Evolutionary conservation across 2,888 invertebrate genomes (phyloP), one percentile per base, ranked within the genome.

Genomic region (Dorcus hopei): DNA sequence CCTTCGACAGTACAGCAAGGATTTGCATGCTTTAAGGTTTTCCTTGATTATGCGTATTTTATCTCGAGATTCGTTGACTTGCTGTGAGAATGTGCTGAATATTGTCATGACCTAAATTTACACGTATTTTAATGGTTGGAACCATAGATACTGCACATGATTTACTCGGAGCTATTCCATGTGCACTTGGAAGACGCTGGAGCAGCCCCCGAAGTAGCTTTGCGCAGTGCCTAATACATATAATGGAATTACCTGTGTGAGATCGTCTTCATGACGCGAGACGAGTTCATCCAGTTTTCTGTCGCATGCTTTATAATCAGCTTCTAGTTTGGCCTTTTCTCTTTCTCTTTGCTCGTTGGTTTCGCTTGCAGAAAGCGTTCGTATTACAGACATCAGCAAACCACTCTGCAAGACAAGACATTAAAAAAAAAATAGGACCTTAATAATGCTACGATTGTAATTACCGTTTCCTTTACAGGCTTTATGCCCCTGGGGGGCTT

Each of bases 301-400:
- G 80, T 97, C 97, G 76, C 96, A 95, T 70, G 90, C 87, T 75
- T 92, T 92, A 74, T 91, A 97, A 73, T 96, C 96, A 67, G 91
- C 91, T 78, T 98, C 97, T 51, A 98, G 83, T 74, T 95, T 93
- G 0, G 90, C 89, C 72, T 96, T 95, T 79, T 97, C 97, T 71
- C 93, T 88, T 74, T 97, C 93, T 52, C 93, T 80, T 74, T 97
- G 94, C 74, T 95, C 95, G 74, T 93, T 93, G 3, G 93, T 95
- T 77, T 94, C 95, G 80, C 95, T 95, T 7, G 95, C 91, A 26
- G 96, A 96, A 59, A 98, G 80, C 0, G 96, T 95, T 65, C 96
- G 87, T 66, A 98, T 96, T 49, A 98, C 96, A 58, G 95, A 93
- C 88, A 97, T 97, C 67, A 98, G 81, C 57, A 93, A 82, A 57